Evolutionary conservation across 2,113 vertebrate species (phyloP).

Genomic region (Passer montanus): DNA sequence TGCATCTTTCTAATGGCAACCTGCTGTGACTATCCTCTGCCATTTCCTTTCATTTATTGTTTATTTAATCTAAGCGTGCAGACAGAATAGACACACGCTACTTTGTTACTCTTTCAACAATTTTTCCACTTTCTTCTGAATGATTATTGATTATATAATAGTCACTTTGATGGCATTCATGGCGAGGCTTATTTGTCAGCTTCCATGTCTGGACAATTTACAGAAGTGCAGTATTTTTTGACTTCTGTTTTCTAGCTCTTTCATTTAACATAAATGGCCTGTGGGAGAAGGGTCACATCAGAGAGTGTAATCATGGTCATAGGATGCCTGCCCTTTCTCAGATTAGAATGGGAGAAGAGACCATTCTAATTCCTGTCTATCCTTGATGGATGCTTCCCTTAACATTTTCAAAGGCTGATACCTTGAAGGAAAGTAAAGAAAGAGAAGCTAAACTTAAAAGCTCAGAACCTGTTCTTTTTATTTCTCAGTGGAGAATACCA

Average conservation of each 20-base stretch:
- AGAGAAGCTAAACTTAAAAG: background rate
- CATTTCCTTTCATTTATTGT: conserved; percentile 31
- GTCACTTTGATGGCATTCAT: conserved; percentile 1
- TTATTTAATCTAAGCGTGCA: conserved; percentile 11
- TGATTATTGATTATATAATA: conserved; percentile 41
- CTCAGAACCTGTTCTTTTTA: background rate
- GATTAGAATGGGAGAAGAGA: background rate
- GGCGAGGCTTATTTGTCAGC: background rate
- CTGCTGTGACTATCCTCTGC: background rate
- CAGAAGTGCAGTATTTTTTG: background rate
- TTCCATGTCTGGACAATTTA: background rate
- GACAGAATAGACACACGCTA: background rate
- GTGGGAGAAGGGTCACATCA: background rate
- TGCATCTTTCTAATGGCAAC: background rate
- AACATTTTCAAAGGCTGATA: background rate
- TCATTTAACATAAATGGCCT: background rate
- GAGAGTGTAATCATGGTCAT: background rate
- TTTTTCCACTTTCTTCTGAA: background rate
- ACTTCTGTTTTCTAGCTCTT: background rate
- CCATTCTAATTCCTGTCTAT: background rate
- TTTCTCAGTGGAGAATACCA: background rate
- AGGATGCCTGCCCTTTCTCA: background rate
- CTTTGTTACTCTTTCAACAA: background rate
- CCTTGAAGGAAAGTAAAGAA: background rate
- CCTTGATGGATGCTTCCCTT: background rate